Conservation (phyloP, 2,797 vertebrate species). For the Centropyge bicolor region DNA sequence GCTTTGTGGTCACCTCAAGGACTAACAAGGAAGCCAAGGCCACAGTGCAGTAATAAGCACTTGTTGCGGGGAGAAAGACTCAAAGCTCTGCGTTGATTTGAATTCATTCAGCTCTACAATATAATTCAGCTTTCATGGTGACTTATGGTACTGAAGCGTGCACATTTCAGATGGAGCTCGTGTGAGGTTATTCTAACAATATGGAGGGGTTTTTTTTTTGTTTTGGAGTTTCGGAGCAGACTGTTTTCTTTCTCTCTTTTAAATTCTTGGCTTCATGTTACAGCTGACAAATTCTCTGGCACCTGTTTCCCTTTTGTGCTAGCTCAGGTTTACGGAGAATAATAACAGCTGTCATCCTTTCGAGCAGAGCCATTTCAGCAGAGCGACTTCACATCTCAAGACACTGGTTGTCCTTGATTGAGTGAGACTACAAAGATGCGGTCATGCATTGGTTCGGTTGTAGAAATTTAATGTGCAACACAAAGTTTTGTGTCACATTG, state of each 20-base stretch:
- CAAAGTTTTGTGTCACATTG: neutral
- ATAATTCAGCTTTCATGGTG: conserved; percentile 30
- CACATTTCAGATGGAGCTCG: conserved; percentile 19
- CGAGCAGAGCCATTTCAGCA: conserved; percentile 35
- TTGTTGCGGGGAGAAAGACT: neutral
- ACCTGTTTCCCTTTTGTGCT: conserved; percentile 52
- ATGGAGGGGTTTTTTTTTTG: neutral
- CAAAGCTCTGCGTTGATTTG: conserved; percentile 9
- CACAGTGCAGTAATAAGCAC: neutral
- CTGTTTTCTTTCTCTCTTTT: conserved; percentile 2
- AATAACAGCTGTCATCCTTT: conserved; percentile 64
- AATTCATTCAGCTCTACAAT: conserved; percentile 20
- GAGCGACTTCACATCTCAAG: conserved; percentile 37
- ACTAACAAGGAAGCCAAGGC: conserved; percentile 18
- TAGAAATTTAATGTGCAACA: conserved; percentile 13
- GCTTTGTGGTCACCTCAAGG: conserved; percentile 12
- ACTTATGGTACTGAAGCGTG: conserved; percentile 24
- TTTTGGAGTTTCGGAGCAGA: conserved; percentile 21
- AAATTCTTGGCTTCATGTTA: conserved; percentile 23
- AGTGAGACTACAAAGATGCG: conserved; percentile 24
- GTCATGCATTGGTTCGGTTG: conserved; percentile 2
- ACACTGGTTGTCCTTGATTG: conserved; percentile 47
- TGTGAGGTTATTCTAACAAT: conserved; percentile 26
- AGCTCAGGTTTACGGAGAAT: conserved; percentile 60
- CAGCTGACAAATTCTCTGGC: conserved; percentile 51